These are phyloP conservation scores for Lateolabrax maculatus DNA, from an alignment of 2,797 vertebrate genomes.

Conservation along the genomic window DNA sequence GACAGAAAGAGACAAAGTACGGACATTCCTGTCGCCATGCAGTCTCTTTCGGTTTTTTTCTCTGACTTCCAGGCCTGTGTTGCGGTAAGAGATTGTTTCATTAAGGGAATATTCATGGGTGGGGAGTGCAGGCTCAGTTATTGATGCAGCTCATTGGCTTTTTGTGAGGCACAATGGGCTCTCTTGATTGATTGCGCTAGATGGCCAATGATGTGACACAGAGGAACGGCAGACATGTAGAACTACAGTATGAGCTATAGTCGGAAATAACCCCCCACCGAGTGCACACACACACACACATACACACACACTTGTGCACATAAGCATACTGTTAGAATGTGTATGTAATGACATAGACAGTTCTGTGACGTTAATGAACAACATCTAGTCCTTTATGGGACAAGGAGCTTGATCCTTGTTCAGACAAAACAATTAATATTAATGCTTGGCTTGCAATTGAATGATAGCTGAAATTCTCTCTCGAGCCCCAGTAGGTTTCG, in stretches of 20 bases:
- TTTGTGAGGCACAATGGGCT: conserved; percentile 76
- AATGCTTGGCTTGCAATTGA: conserved; percentile 63
- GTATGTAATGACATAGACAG: conserved; percentile 74
- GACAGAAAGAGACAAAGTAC: conserved; percentile 25
- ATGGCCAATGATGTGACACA: conserved; percentile 74
- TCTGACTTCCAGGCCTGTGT: conserved; percentile 44
- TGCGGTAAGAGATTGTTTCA: conserved; percentile 72
- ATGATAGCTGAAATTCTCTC: conserved; percentile 58
- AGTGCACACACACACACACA: conserved; percentile 7
- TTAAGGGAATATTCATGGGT: conserved; percentile 76
- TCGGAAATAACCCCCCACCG: conserved; percentile 56
- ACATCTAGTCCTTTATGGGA: conserved; percentile 60
- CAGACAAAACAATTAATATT: conserved; percentile 77
- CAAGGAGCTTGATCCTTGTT: conserved; percentile 56
- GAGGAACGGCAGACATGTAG: conserved; percentile 72
- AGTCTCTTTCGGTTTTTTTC: conserved; percentile 10
- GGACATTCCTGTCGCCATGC: conserved; percentile 16
- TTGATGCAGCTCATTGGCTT: conserved; percentile 78
- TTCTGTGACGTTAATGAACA: conserved; percentile 72
- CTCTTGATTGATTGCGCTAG: conserved; percentile 75
- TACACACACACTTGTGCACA: conserved; percentile 6
- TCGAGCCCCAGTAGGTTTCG: conserved; percentile 37
- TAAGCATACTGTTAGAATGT: conserved; percentile 44
- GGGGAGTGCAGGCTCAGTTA: conserved; percentile 68
- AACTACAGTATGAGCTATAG: conserved; percentile 59